Conservation (phyloP, 2,888 invertebrate species). For the Caradrina clavipalpis region DNA sequence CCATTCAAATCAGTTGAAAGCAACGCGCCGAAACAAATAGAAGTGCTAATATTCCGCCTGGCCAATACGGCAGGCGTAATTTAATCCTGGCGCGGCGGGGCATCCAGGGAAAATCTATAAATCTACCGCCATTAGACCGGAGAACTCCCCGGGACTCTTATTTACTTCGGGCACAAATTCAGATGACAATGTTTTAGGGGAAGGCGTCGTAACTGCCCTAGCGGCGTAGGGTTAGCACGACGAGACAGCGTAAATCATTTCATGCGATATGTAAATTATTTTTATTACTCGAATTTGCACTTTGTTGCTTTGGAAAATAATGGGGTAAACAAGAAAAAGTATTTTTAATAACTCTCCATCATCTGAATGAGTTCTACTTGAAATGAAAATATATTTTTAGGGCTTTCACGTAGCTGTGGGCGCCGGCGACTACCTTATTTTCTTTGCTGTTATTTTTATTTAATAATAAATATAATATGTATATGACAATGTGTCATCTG, state of each 20-base stretch:
- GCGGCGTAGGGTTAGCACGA: conserved; percentile 79
- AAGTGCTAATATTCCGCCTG: conserved; percentile 88
- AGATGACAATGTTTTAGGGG: conserved; percentile 91
- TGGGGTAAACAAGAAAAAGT: conserved; percentile 47
- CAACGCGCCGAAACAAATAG: conserved; percentile 86
- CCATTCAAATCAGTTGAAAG: conserved; percentile 82
- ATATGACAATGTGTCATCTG: no score
- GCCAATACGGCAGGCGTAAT: conserved; percentile 89
- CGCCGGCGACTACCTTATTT: background rate
- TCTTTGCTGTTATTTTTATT: no score
- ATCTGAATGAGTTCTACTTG: conserved; percentile 22
- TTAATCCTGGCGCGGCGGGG: conserved; percentile 89
- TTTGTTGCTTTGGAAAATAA: conserved; percentile 53
- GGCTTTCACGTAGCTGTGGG: background rate
- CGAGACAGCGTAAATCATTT: conserved; percentile 68
- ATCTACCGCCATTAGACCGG: conserved; percentile 90
- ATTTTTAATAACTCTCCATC: conserved; percentile 55
- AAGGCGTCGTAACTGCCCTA: conserved; percentile 88
- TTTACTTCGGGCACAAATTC: conserved; percentile 91
- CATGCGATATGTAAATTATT: conserved; percentile 60
- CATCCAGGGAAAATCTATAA: conserved; percentile 90
- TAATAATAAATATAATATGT: no score
- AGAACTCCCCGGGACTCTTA: conserved; percentile 90
- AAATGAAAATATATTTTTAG: conserved; percentile 5
- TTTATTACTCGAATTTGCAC: conserved; percentile 63